Evolutionary conservation across 2,888 invertebrate species (phyloP).

Genomic region (Platycnemis pennipes): DNA sequence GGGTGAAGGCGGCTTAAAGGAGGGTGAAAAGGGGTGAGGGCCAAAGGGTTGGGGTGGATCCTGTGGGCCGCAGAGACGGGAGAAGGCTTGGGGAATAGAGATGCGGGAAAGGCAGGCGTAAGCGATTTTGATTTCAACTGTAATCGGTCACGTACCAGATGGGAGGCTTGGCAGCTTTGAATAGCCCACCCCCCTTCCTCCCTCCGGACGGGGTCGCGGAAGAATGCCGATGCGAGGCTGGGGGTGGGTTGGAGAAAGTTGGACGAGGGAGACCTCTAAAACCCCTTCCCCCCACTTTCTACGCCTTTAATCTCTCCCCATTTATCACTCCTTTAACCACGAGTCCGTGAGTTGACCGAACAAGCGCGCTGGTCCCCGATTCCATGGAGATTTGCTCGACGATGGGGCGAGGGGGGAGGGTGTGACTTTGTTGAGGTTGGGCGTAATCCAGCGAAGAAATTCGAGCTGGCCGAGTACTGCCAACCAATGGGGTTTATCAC

Average conservation of each 20-base stretch:
- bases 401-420: no score
- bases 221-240: neutral
- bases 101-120: neutral
- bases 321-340: slow-evolving; percentile 18
- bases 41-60: neutral
- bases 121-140: slow-evolving; percentile 27
- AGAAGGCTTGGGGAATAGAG: neutral
- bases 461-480: no score
- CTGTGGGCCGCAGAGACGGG: no score
- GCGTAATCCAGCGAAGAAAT: neutral
- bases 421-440: neutral
- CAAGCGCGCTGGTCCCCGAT: neutral
- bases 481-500: no score
- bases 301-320: slow-evolving; percentile 1
- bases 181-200: neutral
- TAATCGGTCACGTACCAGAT: slow-evolving; percentile 4
- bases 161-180: neutral
- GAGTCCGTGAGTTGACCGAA: neutral
- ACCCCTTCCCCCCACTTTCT: neutral
- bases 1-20: neutral
- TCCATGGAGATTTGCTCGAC: neutral
- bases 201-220: neutral
- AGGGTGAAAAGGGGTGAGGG: neutral
- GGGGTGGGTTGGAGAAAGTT: neutral
- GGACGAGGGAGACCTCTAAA: neutral